Evolutionary conservation across 2,797 vertebrate species (phyloP), one percentile per base, ranked within the genome.

Genomic region (Poeciliopsis paucimaculata): DNA sequence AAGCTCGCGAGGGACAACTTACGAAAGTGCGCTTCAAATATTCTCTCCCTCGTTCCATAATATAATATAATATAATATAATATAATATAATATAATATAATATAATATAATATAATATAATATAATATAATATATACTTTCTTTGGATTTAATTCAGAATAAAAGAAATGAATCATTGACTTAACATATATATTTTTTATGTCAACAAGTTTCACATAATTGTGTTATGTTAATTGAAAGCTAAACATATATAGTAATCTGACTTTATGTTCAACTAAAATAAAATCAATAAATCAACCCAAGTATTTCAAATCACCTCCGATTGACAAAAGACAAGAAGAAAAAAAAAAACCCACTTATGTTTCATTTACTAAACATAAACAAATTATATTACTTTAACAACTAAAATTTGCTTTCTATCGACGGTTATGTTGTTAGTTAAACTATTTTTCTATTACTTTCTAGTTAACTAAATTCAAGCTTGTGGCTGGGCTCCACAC

Each of bases 1-100:
- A n/a, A 78, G 76, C 84, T 60, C 57, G 11, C 0, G 41, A 83
- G 85, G 88, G 62, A 90, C 88, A 87, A 90, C 64, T 2, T 28
- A 2, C 28, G 0, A 10, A 1, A 18, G 3, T 9, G n/a, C 51
- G 12, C 23, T 34, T 51, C 12, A 13, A 43, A 43, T n/a, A n/a
- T 34, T 41, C 20, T 51, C 49, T 45, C 45, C 12, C 45, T 13
- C 45, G 12, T 45, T 45, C 45, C 45, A 13, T 45, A 51, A 55
- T 4, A 53, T 2, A 53, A 39, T 39, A 34, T 34, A 16, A 6
- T 6, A 9, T 39, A 8, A 36, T 34, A 34, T 45, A 51, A 34
- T 34, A 15, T 62, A 7, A 46, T 46, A 45, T 16, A 46, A 46
- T 51, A 51, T 1, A 53, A 26, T 53, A 57, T 28, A 12, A 12